Conservation (phyloP, 2,113 vertebrate genomes). For the Progne subis region DNA sequence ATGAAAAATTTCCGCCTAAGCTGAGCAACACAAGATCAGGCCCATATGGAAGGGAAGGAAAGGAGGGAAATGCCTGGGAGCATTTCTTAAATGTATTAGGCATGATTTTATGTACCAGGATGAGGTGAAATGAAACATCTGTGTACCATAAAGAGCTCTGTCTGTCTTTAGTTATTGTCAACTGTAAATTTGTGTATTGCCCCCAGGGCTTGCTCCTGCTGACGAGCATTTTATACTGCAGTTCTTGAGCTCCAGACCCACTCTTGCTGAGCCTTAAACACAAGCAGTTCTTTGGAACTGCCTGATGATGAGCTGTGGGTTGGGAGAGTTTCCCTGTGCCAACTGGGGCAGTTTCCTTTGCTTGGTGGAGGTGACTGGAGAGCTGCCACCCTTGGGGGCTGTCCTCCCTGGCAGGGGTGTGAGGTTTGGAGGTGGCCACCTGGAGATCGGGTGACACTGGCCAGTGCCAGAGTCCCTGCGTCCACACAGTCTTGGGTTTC, state of each 20-base stretch:
- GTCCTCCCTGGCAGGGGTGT: not conserved
- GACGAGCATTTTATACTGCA: not conserved
- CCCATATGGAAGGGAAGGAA: not conserved
- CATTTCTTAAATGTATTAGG: not conserved
- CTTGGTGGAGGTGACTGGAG: not conserved
- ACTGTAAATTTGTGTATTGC: not conserved
- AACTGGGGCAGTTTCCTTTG: rapidly evolving
- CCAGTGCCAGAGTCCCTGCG: not conserved
- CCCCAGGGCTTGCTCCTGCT: not conserved
- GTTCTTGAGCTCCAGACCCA: not conserved
- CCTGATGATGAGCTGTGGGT: not conserved
- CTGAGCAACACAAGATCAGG: not conserved
- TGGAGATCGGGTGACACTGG: rapidly evolving
- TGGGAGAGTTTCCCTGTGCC: not conserved
- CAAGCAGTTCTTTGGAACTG: not conserved
- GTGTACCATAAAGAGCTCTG: slow-evolving; percentile 21
- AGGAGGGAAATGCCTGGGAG: not conserved
- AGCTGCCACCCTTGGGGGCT: not conserved
- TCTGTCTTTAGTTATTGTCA: slow-evolving; percentile 29
- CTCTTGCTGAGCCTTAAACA: not conserved
- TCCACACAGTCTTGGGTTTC: not conserved
- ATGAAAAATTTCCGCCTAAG: not conserved
- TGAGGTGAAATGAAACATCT: slow-evolving; percentile 44
- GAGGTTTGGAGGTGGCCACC: not conserved
- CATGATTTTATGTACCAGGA: not conserved